Evolutionary conservation across 2,888 invertebrate species (phyloP).

Genomic region (Harpagoxenus sublaevis): DNA sequence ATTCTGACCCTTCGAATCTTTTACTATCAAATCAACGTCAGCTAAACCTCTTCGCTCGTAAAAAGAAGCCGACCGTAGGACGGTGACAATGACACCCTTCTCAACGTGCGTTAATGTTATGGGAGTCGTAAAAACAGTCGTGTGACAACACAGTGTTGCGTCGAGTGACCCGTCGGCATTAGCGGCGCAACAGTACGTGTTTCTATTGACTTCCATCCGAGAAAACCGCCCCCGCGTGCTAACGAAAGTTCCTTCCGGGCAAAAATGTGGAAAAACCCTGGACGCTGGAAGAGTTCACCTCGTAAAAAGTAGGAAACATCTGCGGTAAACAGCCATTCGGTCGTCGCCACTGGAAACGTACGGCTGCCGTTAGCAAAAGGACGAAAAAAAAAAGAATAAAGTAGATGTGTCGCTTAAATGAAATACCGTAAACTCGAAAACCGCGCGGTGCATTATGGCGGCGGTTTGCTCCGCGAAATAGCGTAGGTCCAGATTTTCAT

Average conservation of each 20-base stretch:
- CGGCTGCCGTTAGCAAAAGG: conserved; percentile 48
- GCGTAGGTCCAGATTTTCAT: not conserved
- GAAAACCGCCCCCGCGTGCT: not conserved
- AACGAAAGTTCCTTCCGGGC: conserved; percentile 31
- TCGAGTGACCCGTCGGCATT: conserved; percentile 32
- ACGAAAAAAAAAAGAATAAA: not conserved
- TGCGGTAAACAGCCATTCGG: conserved; percentile 66
- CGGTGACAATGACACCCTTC: not conserved
- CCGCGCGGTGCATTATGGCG: not conserved
- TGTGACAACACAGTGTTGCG: not conserved
- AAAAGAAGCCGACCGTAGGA: not conserved
- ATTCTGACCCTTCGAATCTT: not conserved
- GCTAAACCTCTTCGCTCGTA: not conserved
- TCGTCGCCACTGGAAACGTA: conserved; percentile 45
- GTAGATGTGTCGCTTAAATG: conserved; percentile 46
- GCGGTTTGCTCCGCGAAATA: not conserved
- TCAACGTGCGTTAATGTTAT: conserved; percentile 35
- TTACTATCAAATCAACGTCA: not conserved
- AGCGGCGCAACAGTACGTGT: conserved; percentile 31
- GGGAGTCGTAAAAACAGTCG: conserved; percentile 18
- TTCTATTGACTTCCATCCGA: conserved; percentile 43
- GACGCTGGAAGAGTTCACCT: conserved; percentile 36
- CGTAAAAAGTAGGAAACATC: conserved; percentile 64
- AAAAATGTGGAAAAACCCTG: conserved; percentile 42
- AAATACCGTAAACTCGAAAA: conserved; percentile 48